A percentile compares a stretch with the other conserved stretches of the same genome.
Conservation (phyloP, 2,888 invertebrate genomes). For the Dilophus febrilis region DNA sequence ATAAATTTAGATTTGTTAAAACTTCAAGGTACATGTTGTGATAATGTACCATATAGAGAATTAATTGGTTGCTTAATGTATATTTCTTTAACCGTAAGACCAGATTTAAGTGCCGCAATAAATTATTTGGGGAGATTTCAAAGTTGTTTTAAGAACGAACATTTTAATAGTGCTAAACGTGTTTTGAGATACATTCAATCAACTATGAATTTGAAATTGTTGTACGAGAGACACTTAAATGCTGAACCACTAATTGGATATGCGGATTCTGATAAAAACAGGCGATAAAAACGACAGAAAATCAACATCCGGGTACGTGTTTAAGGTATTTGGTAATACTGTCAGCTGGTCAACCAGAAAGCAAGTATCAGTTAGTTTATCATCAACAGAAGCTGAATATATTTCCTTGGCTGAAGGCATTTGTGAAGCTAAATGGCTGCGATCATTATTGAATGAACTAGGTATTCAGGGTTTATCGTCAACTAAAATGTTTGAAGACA, state of each 20-base stretch:
- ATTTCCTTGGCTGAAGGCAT: slow-evolving; percentile 13
- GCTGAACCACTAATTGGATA: slow-evolving; percentile 6
- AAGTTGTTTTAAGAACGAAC: slow-evolving; percentile 8
- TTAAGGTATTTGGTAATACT: slow-evolving; percentile 3
- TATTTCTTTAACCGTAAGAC: slow-evolving; percentile 7
- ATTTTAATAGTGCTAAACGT: slow-evolving; percentile 7
- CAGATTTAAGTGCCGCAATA: slow-evolving; percentile 12
- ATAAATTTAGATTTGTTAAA: slow-evolving; percentile 9
- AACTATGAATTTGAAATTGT: not conserved
- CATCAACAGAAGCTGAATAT: slow-evolving; percentile 7
- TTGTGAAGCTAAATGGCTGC: slow-evolving; percentile 14
- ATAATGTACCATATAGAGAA: slow-evolving; percentile 11
- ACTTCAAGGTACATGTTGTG: not conserved
- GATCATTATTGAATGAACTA: not conserved
- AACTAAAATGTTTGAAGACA: not conserved
- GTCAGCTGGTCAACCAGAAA: slow-evolving; percentile 7
- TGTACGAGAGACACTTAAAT: slow-evolving; percentile 5
- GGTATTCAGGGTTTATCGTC: not conserved
- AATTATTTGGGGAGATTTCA: slow-evolving; percentile 12
- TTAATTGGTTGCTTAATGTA: slow-evolving; percentile 11
- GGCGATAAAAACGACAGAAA: slow-evolving; percentile 4
- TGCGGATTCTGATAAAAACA: slow-evolving; percentile 5
- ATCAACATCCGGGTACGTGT: slow-evolving; percentile 4
- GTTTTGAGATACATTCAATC: slow-evolving; percentile 8
- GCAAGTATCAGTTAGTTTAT: slow-evolving; percentile 10